A percentile compares a stretch with the other conserved stretches of the same genome.
These are phyloP conservation scores for Thera britannica DNA, from an alignment of 2,888 invertebrate species.

Conservation along the genomic window DNA sequence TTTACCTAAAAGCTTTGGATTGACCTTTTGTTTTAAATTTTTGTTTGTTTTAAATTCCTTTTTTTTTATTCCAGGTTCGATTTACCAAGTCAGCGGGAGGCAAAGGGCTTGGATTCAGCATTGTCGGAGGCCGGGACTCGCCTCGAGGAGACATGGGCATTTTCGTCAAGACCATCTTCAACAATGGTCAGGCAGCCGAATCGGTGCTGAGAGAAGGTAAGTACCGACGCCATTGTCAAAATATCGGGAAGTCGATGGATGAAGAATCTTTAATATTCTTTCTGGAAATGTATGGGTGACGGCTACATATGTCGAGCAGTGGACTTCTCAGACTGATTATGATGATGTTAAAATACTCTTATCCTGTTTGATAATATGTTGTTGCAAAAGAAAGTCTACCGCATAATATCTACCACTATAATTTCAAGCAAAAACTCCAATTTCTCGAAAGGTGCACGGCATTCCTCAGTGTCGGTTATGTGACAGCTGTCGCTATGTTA, in stretches of 20 bases:
- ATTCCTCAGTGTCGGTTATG: constrained; percentile 57
- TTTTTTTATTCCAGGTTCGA: constrained; percentile 74
- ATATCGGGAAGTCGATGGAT: too few species aligned
- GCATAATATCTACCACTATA: constrained; percentile 4
- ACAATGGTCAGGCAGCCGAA: constrained; percentile 93
- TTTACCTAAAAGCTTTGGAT: not conserved
- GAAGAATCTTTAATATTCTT: too few species aligned
- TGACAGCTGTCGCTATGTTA: constrained; percentile 57
- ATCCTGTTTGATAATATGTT: not conserved
- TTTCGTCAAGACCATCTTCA: constrained; percentile 94
- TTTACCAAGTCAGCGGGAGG: constrained; percentile 93
- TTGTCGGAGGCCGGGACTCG: constrained; percentile 94
- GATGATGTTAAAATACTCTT: not conserved
- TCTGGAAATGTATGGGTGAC: too few species aligned
- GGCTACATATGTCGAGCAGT: too few species aligned
- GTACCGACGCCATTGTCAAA: constrained; percentile 5
- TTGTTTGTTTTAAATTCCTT: constrained; percentile 11
- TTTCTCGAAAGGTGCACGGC: constrained; percentile 48
- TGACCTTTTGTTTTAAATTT: not conserved
- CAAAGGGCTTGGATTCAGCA: constrained; percentile 94
- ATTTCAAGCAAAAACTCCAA: constrained; percentile 9
- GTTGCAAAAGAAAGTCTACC: not conserved
- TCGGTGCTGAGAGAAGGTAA: constrained; percentile 92
- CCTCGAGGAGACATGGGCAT: constrained; percentile 95
- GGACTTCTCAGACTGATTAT: too few species aligned